Evolutionary conservation across 1,140 invertebrate species (phyloP).

Genomic region (Drosophila ogumai): DNA sequence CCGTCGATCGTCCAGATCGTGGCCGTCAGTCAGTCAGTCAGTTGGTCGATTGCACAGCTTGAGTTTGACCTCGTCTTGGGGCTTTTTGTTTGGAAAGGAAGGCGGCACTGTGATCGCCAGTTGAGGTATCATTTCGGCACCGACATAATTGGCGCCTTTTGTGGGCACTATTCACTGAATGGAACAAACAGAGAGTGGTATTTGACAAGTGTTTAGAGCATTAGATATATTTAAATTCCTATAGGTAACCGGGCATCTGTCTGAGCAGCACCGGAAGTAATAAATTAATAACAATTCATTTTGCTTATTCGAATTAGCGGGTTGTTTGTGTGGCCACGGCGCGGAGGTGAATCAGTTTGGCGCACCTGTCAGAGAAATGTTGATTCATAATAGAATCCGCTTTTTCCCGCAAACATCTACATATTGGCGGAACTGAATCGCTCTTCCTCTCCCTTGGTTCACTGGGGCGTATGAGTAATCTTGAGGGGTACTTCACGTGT

Average conservation of each 20-base stretch:
- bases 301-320: slow-evolving; percentile 47
- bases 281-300: slow-evolving; percentile 55
- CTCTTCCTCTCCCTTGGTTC: slow-evolving; percentile 9
- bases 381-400: slow-evolving; percentile 56
- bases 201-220: slow-evolving; percentile 32
- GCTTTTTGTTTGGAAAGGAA: slow-evolving; percentile 66
- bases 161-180: slow-evolving; percentile 19
- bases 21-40: slow-evolving; percentile 59
- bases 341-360: slow-evolving; percentile 61
- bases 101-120: slow-evolving; percentile 20
- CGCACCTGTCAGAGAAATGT: slow-evolving; percentile 49
- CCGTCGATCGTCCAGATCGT: slow-evolving; percentile 40
- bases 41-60: slow-evolving; percentile 68
- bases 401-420: slow-evolving; percentile 26
- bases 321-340: slow-evolving; percentile 11
- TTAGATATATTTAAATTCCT: slow-evolving; percentile 24
- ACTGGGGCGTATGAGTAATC: slow-evolving; percentile 72
- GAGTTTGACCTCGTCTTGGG: slow-evolving; percentile 70
- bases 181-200: slow-evolving; percentile 12
- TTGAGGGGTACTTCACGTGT: slow-evolving; percentile 33
- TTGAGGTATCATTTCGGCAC: slow-evolving; percentile 47
- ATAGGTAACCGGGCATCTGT: slow-evolving; percentile 5
- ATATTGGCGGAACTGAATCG: slow-evolving; percentile 51
- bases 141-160: slow-evolving; percentile 57
- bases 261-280: slow-evolving; percentile 39